Evolutionary conservation across 2,797 vertebrate genomes (phyloP).

Genomic region (Sciurus carolinensis): DNA sequence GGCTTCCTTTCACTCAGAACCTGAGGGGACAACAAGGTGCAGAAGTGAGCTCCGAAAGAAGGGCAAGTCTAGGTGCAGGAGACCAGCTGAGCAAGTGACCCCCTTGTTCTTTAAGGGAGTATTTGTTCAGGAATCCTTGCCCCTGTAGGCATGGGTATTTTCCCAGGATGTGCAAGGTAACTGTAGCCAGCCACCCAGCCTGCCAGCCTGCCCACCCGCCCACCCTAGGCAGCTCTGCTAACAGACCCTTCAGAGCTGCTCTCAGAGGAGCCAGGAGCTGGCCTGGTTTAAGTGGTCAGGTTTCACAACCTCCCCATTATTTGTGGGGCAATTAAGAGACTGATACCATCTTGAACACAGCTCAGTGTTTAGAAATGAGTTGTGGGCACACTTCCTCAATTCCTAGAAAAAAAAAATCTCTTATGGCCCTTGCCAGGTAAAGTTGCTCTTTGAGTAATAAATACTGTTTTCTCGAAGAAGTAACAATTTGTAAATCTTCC

Average conservation of each 20-base stretch:
- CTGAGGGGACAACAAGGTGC: neutral
- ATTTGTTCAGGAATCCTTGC: constrained; percentile 44
- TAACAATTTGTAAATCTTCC: constrained; percentile 53
- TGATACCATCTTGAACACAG: constrained; percentile 79
- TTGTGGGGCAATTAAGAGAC: constrained; percentile 75
- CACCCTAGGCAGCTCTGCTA: constrained; percentile 23
- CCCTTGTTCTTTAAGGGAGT: constrained; percentile 43
- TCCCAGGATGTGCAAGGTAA: constrained; percentile 62
- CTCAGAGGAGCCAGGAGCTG: constrained; percentile 8
- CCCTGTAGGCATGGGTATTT: constrained; percentile 42
- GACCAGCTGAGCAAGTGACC: neutral
- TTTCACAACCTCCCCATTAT: constrained; percentile 79
- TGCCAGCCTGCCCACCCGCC: neutral
- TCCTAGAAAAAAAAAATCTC: neutral
- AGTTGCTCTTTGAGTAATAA: constrained; percentile 69
- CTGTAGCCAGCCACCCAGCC: neutral
- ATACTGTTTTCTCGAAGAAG: constrained; percentile 50
- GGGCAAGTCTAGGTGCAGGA: neutral
- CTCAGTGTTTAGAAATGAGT: constrained; percentile 76
- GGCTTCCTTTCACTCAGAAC: constrained; percentile 4
- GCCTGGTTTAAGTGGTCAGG: constrained; percentile 74
- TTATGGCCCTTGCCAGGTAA: constrained; percentile 52
- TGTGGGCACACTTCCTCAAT: constrained; percentile 71
- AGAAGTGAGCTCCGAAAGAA: neutral
- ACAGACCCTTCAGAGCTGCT: constrained; percentile 32